Evolutionary conservation across 2,888 invertebrate genomes (phyloP), one percentile per base, ranked within the genome.

Genomic region (Xanthorhoe spadicearia): DNA sequence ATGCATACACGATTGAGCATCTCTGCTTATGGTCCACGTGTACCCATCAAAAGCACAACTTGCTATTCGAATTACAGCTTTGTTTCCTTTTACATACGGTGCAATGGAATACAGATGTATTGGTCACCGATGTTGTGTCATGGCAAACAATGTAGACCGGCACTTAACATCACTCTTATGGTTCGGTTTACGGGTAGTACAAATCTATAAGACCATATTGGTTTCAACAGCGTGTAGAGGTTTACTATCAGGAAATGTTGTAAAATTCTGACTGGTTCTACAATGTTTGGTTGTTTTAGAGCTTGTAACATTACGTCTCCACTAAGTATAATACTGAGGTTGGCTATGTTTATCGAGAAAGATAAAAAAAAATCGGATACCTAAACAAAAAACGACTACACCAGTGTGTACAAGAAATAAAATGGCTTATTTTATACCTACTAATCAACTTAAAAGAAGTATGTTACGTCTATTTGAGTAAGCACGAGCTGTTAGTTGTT

Each of bases 101-200:
- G 32, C 10, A 64, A 57, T 49, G 7, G 13, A 9, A 2, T 9
- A 8, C 32, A 32, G 23, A 8, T 62, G 65, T 66, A 55, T 61
- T 61, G 71, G 69, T 69, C 61, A 64, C 53, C 48, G 60, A 61
- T 68, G 68, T 70, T 62, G 67, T 62, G 62, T 38, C 50, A 64
- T 60, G 35, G 64, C 68, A 72, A 71, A 73, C 71, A 73, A 68
- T 75, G 70, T 73, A 62, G 70, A 64, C 68, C 62, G 69, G 67
- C 68, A 68, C 71, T 79, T 74, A 72, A 77, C 76, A 81, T 71
- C 71, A 70, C 69, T 71, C 74, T 76, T 73, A 75, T 66, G 73
- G 61, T 61, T 68, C 61, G 71, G 64, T 79, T 78, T 76, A 77
- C 75, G 76, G 61, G 46, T 58, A 48, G 51, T 65, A 65, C 65